Conservation (phyloP, 2,797 vertebrate species). For the Dryobates pubescens region DNA sequence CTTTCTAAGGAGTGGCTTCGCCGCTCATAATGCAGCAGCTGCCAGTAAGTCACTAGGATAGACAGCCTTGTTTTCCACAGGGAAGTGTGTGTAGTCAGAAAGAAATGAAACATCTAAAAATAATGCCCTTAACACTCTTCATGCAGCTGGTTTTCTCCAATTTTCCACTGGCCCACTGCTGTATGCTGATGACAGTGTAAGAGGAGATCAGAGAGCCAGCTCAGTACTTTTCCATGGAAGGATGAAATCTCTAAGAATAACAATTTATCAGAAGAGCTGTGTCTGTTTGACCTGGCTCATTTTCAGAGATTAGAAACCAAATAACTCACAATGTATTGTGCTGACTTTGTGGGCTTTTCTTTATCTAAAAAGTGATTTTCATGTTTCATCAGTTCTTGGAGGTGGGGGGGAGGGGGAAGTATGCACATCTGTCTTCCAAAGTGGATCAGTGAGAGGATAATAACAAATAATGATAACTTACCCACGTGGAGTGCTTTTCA, state of each 20-base stretch:
- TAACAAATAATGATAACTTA: slow-evolving; percentile 41
- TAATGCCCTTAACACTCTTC: slow-evolving; percentile 41
- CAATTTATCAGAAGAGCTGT: slow-evolving; percentile 58
- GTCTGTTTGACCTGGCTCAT: slow-evolving; percentile 66
- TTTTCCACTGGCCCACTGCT: slow-evolving; percentile 66
- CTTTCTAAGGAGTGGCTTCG: neutral
- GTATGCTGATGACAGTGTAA: slow-evolving; percentile 57
- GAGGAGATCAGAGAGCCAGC: slow-evolving; percentile 57
- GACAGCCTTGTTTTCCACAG: slow-evolving; percentile 39
- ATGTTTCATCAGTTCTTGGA: slow-evolving; percentile 28
- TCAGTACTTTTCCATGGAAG: slow-evolving; percentile 75
- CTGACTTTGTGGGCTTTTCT: slow-evolving; percentile 44
- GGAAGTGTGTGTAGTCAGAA: slow-evolving; percentile 7
- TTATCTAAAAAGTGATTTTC: slow-evolving; percentile 61
- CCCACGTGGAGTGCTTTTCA: neutral
- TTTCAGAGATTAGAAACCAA: slow-evolving; percentile 69
- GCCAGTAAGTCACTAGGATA: neutral
- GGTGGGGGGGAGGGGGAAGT: neutral
- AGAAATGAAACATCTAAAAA: slow-evolving; percentile 44
- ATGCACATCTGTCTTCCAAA: slow-evolving; percentile 55
- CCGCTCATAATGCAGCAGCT: neutral
- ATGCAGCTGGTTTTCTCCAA: slow-evolving; percentile 62
- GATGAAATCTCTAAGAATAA: slow-evolving; percentile 65
- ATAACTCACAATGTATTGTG: slow-evolving; percentile 39
- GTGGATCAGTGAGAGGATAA: slow-evolving; percentile 33